These are phyloP conservation scores for Epistrophe eligans DNA, from an alignment of 2,888 invertebrate genomes.

Conservation along the genomic window DNA sequence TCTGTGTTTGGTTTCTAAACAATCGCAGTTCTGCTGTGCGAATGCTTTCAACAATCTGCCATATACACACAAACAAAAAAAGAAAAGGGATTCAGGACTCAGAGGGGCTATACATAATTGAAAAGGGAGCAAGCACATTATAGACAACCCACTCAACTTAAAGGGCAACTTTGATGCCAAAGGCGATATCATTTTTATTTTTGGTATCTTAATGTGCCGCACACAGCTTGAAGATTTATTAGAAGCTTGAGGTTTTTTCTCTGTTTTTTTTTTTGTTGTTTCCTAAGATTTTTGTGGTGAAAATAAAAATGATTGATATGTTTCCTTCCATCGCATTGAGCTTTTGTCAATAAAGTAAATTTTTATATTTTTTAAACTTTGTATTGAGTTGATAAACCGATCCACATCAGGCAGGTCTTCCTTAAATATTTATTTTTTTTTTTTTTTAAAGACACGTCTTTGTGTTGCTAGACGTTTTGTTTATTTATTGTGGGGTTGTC, in stretches of 20 bases:
- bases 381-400: conserved; percentile 14
- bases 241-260: not conserved
- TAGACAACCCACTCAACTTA: conserved; percentile 8
- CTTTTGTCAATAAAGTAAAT: conserved; percentile 10
- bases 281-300: not conserved
- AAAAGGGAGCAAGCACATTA: not conserved
- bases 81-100: not conserved
- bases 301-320: conserved; percentile 38
- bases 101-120: conserved; percentile 13
- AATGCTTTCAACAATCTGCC: not conserved
- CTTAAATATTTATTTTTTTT: conserved; percentile 21
- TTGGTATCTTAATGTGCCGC: not conserved
- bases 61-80: not conserved
- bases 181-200: conserved; percentile 3
- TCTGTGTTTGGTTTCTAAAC: not conserved
- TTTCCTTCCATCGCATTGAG: conserved; percentile 1
- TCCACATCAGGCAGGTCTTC: not conserved
- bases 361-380: conserved; percentile 17
- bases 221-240: conserved; percentile 27
- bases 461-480: conserved; percentile 19
- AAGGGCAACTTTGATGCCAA: not conserved
- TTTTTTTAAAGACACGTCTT: conserved; percentile 12
- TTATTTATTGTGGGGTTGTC: not conserved
- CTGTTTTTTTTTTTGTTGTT: not conserved
- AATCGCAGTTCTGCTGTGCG: conserved; percentile 12